These are phyloP conservation scores for Scartelaos histophorus DNA, from an alignment of 2,113 vertebrate species.

Conservation along the genomic window DNA sequence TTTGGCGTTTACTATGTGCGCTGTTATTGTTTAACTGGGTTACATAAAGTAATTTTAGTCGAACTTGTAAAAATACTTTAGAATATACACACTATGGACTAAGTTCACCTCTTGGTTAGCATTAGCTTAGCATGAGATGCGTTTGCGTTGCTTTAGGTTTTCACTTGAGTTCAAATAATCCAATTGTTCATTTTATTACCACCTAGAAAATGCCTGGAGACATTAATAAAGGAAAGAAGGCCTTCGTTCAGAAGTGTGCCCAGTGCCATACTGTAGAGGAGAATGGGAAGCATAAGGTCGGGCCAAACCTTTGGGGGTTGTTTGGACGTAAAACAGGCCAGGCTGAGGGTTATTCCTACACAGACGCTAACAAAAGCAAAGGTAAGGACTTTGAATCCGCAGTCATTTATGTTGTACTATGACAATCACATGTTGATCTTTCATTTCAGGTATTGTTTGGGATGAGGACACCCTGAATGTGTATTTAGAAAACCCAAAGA, in stretches of 20 bases:
- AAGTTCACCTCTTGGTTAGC: background rate
- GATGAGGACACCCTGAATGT: constrained; percentile 78
- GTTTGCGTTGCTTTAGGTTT: background rate
- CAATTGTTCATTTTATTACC: background rate
- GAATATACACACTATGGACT: background rate
- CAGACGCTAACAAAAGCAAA: constrained; percentile 85
- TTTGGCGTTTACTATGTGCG: background rate
- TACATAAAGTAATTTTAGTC: background rate
- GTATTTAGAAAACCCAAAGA: constrained; percentile 90
- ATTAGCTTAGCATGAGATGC: constrained; percentile 1
- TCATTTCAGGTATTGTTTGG: constrained; percentile 78
- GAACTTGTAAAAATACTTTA: background rate
- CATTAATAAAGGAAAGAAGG: constrained; percentile 77
- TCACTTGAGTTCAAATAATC: background rate
- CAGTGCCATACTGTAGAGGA: constrained; percentile 83
- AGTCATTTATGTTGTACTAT: background rate
- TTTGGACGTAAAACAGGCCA: constrained; percentile 80
- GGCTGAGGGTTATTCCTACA: constrained; percentile 79
- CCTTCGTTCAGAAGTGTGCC: constrained; percentile 82
- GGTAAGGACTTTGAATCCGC: constrained; percentile 51
- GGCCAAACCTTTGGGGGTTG: constrained; percentile 82
- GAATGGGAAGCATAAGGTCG: constrained; percentile 81
- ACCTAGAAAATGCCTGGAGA: constrained; percentile 73
- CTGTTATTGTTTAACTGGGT: background rate
- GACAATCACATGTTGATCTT: background rate